Evolutionary conservation across 2,888 invertebrate species (phyloP).

Genomic region (Acleris holmiana): DNA sequence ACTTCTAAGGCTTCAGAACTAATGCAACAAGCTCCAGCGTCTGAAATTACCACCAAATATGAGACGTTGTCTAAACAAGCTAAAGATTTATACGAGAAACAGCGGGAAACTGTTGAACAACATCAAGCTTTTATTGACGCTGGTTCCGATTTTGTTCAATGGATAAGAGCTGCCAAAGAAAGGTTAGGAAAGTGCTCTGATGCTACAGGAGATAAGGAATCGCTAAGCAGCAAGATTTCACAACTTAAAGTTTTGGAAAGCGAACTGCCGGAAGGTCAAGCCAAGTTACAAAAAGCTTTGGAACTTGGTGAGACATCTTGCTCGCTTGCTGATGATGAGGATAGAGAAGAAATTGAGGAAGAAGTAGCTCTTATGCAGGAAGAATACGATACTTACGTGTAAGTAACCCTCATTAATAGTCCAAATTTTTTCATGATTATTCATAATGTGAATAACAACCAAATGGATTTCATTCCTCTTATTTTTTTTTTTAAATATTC

Average conservation of each 20-base stretch:
- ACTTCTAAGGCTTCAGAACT: conserved; percentile 96
- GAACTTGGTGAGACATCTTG: conserved; percentile 95
- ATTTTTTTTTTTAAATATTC: too few species aligned
- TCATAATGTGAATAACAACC: neutral
- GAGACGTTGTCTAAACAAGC: conserved; percentile 95
- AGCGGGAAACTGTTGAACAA: conserved; percentile 94
- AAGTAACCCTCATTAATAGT: conserved; percentile 60
- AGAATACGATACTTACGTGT: conserved; percentile 93
- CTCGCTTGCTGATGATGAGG: conserved; percentile 92
- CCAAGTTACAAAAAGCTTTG: conserved; percentile 91
- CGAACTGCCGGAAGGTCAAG: conserved; percentile 92
- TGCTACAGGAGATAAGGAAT: conserved; percentile 96
- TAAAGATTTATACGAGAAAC: conserved; percentile 93
- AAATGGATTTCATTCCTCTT: too few species aligned
- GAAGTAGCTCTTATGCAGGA: conserved; percentile 95
- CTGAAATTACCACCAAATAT: conserved; percentile 96
- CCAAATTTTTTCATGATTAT: neutral
- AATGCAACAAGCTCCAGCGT: conserved; percentile 95
- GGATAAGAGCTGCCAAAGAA: conserved; percentile 96
- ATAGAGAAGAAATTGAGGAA: conserved; percentile 95
- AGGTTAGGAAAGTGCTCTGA: conserved; percentile 95
- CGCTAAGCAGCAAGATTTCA: conserved; percentile 92
- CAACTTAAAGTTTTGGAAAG: conserved; percentile 93
- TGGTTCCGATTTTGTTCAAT: conserved; percentile 95
- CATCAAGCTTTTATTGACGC: conserved; percentile 96